Percentiles rank a stretch among this genome's conserved stretches.
phyloP scores from a whole-genome alignment of 2,797 vertebrate genomes.

The Furcifer pardalis region DNA sequence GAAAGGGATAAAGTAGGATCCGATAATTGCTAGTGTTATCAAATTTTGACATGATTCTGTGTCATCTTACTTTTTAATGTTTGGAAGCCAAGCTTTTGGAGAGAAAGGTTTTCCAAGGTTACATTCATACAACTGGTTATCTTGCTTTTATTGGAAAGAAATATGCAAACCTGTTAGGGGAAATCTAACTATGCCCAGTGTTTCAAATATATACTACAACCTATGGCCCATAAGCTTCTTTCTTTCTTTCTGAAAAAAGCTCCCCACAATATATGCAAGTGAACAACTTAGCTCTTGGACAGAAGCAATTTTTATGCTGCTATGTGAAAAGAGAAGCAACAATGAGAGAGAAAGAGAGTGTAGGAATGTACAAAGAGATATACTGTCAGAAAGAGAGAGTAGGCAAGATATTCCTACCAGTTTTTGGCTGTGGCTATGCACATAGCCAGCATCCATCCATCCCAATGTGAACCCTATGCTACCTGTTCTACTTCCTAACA shows the following conservation, averaged over 20 bases:
- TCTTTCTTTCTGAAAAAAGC: no score
- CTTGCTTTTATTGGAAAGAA: neutral
- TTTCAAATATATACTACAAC: neutral
- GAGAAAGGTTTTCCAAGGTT: neutral
- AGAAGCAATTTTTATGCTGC: neutral
- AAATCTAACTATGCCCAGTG: neutral
- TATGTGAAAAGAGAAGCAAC: neutral
- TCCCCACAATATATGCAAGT: neutral
- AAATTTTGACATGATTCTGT: conserved; percentile 56
- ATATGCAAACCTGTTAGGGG: neutral
- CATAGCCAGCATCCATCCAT: neutral
- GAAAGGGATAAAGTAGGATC: conserved; percentile 46
- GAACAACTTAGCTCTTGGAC: no score
- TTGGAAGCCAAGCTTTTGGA: conserved; percentile 14
- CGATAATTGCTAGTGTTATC: conserved; percentile 57
- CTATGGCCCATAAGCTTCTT: no score
- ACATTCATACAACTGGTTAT: neutral
- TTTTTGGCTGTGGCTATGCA: neutral
- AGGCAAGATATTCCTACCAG: neutral
- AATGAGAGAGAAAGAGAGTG: neutral
- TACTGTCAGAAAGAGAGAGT: neutral
- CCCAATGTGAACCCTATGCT: neutral
- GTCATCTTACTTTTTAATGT: conserved; percentile 25
- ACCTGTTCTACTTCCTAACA: neutral
- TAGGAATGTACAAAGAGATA: no score